phyloP scores from a whole-genome alignment of 2,888 invertebrate species.

The Chironomus riparius region DNA sequence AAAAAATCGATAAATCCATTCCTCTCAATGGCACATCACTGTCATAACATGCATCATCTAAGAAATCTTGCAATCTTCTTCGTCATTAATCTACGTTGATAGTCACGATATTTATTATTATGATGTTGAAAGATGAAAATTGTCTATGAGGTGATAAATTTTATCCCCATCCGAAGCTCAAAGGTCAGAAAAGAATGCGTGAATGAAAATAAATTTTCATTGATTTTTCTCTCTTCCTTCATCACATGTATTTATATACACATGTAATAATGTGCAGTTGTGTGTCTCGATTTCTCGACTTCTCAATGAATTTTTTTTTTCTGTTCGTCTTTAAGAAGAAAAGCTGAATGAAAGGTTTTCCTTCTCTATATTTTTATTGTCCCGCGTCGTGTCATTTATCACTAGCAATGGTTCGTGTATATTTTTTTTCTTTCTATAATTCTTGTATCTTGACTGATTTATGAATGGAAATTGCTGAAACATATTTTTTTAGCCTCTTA shows the following conservation, averaged over 20 bases:
- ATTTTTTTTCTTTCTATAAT: background rate
- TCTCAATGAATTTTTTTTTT: no score
- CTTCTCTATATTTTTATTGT: background rate
- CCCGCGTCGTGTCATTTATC: constrained; percentile 19
- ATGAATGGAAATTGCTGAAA: constrained; percentile 1
- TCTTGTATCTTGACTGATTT: background rate
- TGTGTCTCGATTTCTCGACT: no score
- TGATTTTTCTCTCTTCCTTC: background rate
- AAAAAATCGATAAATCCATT: no score
- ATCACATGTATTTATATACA: background rate
- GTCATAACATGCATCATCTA: no score
- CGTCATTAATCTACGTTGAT: no score
- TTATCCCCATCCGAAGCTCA: background rate
- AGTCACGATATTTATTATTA: no score
- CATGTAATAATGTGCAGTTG: no score
- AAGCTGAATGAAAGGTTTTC: constrained; percentile 10
- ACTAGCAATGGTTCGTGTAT: constrained; percentile 4
- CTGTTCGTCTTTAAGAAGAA: background rate
- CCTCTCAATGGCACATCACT: no score
- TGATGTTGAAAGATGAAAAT: background rate
- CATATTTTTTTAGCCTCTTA: background rate
- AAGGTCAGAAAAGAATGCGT: constrained; percentile 1
- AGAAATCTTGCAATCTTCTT: no score
- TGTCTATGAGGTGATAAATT: background rate
- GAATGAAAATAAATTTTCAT: background rate